Evolutionary conservation across 2,113 vertebrate genomes (phyloP).

Genomic region (Rafetus swinhoei): DNA sequence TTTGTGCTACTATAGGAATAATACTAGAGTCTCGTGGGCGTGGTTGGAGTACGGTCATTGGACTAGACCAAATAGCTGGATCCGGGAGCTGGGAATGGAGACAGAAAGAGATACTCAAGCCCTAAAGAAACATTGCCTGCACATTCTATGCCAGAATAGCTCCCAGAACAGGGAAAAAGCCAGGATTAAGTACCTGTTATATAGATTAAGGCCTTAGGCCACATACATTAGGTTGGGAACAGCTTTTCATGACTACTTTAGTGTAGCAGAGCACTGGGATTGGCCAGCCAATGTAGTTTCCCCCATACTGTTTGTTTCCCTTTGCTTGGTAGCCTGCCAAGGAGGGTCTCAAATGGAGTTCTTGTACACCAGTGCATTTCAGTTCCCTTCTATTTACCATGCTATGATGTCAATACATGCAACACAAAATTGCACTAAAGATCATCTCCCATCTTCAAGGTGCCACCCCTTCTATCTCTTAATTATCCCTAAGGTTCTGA

Average conservation of each 20-base stretch:
- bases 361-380: background rate
- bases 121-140: background rate
- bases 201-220: fast-evolving
- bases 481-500: background rate
- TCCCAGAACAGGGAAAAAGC: background rate
- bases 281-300: too few species aligned
- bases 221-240: background rate
- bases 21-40: background rate
- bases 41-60: background rate
- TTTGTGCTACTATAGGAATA: background rate
- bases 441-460: background rate
- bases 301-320: too few species aligned
- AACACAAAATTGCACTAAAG: background rate
- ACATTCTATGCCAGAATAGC: background rate
- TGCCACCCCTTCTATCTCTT: background rate
- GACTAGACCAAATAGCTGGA: background rate
- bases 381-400: background rate
- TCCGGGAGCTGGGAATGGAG: background rate
- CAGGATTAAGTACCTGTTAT: background rate
- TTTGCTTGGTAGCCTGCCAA: background rate
- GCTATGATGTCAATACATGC: background rate
- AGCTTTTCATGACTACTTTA: background rate
- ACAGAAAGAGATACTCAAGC: background rate
- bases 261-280: background rate
- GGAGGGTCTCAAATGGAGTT: background rate